A percentile compares a stretch with the other conserved stretches of the same genome.
Evolutionary conservation across 2,113 vertebrate species (phyloP).

Genomic region (Dicerorhinus sumatrensis): DNA sequence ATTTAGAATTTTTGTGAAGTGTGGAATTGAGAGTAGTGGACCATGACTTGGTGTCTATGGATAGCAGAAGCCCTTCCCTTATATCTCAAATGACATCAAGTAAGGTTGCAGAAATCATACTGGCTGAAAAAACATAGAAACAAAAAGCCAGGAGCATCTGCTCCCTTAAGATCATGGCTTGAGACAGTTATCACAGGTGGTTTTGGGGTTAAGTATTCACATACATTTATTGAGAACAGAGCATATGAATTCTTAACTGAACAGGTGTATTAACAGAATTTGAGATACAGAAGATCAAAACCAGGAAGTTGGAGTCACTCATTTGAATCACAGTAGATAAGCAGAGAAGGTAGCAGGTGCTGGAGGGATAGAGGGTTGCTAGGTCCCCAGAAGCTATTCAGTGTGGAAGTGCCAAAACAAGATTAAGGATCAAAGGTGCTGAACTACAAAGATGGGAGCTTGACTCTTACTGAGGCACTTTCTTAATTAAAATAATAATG

Average conservation of each 20-base stretch:
- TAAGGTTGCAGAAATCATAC: neutral
- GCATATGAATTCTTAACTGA: neutral
- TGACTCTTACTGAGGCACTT: neutral
- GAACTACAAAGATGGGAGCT: neutral
- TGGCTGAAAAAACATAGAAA: neutral
- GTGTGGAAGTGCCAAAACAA: neutral
- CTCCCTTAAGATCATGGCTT: neutral
- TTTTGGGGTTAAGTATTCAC: neutral
- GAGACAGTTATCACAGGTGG: neutral
- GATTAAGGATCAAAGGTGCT: constrained; percentile 43
- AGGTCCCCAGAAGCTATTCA: neutral
- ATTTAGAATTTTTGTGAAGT: neutral
- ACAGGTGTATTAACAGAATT: constrained; percentile 20
- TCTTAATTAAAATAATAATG: constrained; percentile 46
- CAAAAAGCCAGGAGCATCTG: constrained; percentile 13
- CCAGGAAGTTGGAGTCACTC: neutral
- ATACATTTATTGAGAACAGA: constrained; percentile 5
- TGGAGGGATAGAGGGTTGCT: neutral
- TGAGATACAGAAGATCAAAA: constrained; percentile 45
- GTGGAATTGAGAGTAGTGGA: neutral
- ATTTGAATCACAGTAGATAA: neutral
- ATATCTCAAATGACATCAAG: neutral
- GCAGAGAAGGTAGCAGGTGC: constrained; percentile 20
- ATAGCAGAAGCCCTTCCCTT: neutral
- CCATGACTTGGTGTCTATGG: neutral